A percentile compares a stretch with the other conserved stretches of the same genome.
Evolutionary conservation across 2,113 vertebrate species (phyloP).

Genomic region (Nymphicus hollandicus): DNA sequence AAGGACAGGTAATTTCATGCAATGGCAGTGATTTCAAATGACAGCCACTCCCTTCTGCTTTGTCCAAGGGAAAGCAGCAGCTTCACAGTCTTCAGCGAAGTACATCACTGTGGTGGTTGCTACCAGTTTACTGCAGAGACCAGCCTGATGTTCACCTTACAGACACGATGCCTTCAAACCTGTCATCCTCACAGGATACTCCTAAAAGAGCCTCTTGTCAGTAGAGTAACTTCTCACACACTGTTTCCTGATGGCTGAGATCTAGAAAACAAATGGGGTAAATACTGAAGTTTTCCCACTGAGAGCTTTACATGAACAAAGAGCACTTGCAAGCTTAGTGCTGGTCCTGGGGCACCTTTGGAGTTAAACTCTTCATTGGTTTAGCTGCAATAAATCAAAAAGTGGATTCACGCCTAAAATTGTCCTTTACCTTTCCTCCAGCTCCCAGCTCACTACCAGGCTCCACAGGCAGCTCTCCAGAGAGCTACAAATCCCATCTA

Average conservation of each 20-base stretch:
- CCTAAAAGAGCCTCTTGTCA: neutral
- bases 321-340: neutral
- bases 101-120: accelerated
- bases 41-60: neutral
- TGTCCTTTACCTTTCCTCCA: neutral
- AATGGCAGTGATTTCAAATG: neutral
- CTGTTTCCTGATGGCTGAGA: neutral
- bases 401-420: neutral
- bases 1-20: neutral
- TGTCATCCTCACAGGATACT: neutral
- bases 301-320: neutral
- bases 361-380: neutral
- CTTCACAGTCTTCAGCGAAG: accelerated
- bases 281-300: neutral
- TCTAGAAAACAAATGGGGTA: neutral
- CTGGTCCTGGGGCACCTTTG: neutral
- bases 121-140: accelerated
- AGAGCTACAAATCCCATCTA: neutral
- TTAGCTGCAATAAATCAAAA: neutral
- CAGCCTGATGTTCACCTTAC: neutral
- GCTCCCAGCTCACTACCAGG: neutral
- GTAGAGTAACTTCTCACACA: neutral
- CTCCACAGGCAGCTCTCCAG: neutral
- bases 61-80: neutral
- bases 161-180: neutral